phyloP scores from a whole-genome alignment of 2,797 vertebrate genomes.

The Pseudochromis fuscus region DNA sequence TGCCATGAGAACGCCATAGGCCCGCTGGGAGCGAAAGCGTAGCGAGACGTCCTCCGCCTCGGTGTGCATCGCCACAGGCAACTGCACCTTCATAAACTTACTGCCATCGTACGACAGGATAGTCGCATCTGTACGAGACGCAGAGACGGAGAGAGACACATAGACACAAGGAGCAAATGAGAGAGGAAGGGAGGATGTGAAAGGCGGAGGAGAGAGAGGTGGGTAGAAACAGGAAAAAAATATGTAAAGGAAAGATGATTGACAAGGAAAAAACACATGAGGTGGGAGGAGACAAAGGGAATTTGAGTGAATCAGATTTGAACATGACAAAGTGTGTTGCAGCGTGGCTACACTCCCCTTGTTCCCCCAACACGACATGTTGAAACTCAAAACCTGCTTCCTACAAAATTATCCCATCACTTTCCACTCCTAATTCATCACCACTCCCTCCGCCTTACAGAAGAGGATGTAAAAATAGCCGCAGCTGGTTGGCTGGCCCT shows the following conservation, averaged over 20 bases:
- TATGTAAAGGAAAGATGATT: conserved; percentile 43
- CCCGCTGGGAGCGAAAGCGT: conserved; percentile 95
- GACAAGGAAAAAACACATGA: conserved; percentile 52
- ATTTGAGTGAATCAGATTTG: conserved; percentile 67
- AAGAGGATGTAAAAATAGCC: conserved; percentile 72
- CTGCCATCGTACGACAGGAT: conserved; percentile 98
- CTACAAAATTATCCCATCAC: conserved; percentile 59
- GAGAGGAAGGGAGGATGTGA: conserved; percentile 4
- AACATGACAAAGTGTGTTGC: conserved; percentile 55
- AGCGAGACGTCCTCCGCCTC: conserved; percentile 98
- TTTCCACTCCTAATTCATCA: conserved; percentile 66
- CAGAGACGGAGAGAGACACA: conserved; percentile 4
- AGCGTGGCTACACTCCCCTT: conserved; percentile 24
- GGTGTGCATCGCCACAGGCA: conserved; percentile 98
- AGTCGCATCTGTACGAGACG: conserved; percentile 90
- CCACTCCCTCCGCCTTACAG: conserved; percentile 58
- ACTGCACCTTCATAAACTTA: conserved; percentile 99
- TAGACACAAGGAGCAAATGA: conserved; percentile 22
- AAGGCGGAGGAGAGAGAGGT: conserved; percentile 22
- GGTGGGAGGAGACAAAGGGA: conserved; percentile 59
- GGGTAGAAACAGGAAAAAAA: conserved; percentile 26
- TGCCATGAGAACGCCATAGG: conserved; percentile 98
- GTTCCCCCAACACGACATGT: conserved; percentile 46
- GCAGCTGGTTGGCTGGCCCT: conserved; percentile 66
- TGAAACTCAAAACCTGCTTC: conserved; percentile 56